These are phyloP conservation scores for Drosophila ochracea DNA, from an alignment of 2,888 invertebrate species.

Conservation along the genomic window DNA sequence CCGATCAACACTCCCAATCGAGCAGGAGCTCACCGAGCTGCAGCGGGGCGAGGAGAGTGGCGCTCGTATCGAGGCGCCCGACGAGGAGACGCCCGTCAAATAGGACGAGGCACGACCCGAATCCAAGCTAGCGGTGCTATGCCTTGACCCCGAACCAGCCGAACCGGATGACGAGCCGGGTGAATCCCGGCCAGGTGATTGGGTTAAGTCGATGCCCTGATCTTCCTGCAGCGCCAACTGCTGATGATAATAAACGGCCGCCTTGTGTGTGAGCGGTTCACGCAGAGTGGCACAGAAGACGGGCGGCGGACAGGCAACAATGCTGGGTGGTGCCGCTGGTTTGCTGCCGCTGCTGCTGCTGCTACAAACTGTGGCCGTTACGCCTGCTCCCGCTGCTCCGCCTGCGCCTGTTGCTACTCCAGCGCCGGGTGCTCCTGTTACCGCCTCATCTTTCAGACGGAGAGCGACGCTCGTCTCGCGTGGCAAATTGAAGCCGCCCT, in stretches of 20 bases:
- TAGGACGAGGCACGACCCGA: slow-evolving; percentile 96
- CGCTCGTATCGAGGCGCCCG: slow-evolving; percentile 84
- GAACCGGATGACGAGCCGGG: slow-evolving; percentile 95
- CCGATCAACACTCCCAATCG: slow-evolving; percentile 91
- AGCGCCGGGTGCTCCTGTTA: slow-evolving; percentile 60
- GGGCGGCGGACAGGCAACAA: slow-evolving; percentile 88
- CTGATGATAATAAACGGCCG: slow-evolving; percentile 92
- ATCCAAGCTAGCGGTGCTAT: slow-evolving; percentile 94
- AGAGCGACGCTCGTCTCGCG: slow-evolving; percentile 85
- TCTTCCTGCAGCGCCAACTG: slow-evolving; percentile 94
- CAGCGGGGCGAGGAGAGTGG: slow-evolving; percentile 88
- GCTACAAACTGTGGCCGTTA: slow-evolving; percentile 59
- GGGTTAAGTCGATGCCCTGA: slow-evolving; percentile 95
- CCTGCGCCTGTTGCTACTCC: slow-evolving; percentile 81
- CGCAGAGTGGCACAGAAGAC: slow-evolving; percentile 87
- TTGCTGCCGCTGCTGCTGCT: slow-evolving; percentile 64
- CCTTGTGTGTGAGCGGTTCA: slow-evolving; percentile 90
- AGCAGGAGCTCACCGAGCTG: slow-evolving; percentile 90
- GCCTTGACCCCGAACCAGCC: slow-evolving; percentile 94
- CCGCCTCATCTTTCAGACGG: slow-evolving; percentile 82
- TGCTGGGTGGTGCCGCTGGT: slow-evolving; percentile 84
- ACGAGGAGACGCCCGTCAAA: slow-evolving; percentile 85
- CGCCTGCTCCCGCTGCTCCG: slow-evolving; percentile 74
- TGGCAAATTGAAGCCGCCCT: slow-evolving; percentile 85
- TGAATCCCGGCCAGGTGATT: slow-evolving; percentile 97